Evolutionary conservation across 2,888 invertebrate species (phyloP).

Genomic region (Stenolophus ochropezus): DNA sequence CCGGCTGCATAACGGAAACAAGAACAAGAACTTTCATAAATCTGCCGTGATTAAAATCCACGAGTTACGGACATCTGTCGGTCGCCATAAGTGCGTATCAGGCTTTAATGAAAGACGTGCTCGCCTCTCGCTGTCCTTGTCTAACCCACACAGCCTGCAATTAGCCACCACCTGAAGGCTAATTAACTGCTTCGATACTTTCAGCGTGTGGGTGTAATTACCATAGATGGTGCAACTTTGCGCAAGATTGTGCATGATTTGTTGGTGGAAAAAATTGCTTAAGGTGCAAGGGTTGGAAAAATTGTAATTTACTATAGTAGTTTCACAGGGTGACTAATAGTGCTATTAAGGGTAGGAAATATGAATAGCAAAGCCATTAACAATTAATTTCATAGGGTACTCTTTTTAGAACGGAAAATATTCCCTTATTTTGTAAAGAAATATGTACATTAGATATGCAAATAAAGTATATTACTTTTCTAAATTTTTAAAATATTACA

Average conservation of each 20-base stretch:
- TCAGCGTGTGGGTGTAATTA: conserved; percentile 26
- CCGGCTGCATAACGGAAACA: conserved; percentile 48
- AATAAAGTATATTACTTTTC: too few relatives aligned
- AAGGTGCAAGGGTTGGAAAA: background rate
- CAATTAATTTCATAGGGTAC: too few relatives aligned
- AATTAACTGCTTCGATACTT: conserved; percentile 41
- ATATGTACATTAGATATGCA: too few relatives aligned
- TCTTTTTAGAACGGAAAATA: too few relatives aligned
- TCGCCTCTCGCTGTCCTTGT: conserved; percentile 15
- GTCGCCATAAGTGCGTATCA: conserved; percentile 40
- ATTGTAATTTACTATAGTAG: background rate
- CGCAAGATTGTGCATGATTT: conserved; percentile 24
- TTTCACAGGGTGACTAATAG: background rate
- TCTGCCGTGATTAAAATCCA: conserved; percentile 57
- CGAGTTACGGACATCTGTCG: conserved; percentile 44
- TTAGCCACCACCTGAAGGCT: conserved; percentile 28
- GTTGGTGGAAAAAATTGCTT: background rate
- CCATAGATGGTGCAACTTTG: conserved; percentile 13
- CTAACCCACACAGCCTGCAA: conserved; percentile 8
- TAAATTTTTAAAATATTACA: too few relatives aligned
- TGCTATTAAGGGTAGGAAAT: too few relatives aligned
- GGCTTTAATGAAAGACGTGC: conserved; percentile 48
- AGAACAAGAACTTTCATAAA: conserved; percentile 53
- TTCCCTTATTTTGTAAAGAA: too few relatives aligned
- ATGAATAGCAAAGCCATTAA: too few relatives aligned